Evolutionary conservation across 2,797 vertebrate species (phyloP).

Genomic region (Taenioides sp.): DNA sequence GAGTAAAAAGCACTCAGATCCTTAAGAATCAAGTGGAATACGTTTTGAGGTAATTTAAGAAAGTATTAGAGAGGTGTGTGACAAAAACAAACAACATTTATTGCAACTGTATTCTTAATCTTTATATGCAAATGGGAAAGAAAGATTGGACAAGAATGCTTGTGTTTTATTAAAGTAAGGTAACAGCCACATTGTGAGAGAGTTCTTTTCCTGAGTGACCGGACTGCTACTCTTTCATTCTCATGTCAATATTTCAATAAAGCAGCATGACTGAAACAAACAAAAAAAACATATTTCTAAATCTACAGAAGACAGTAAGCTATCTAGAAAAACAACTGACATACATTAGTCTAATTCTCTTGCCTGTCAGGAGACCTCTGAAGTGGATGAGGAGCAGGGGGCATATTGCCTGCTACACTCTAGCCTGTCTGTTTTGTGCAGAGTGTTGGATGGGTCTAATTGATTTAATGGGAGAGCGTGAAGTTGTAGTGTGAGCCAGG

Average conservation of each 20-base stretch:
- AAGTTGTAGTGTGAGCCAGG: conserved; percentile 64
- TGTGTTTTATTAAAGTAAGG: neutral
- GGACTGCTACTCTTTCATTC: neutral
- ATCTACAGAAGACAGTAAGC: conserved; percentile 47
- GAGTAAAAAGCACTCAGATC: conserved; percentile 3
- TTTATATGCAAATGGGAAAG: neutral
- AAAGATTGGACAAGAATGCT: neutral
- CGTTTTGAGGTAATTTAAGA: neutral
- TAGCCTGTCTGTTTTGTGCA: conserved; percentile 67
- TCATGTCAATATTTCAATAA: neutral
- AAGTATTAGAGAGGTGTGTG: neutral
- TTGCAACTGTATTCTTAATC: neutral
- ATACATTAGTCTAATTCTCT: conserved; percentile 65
- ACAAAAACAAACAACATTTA: neutral
- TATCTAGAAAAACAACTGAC: conserved; percentile 63
- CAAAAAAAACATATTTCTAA: conserved; percentile 48
- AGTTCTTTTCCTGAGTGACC: neutral
- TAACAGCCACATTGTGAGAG: neutral
- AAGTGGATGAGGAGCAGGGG: conserved; percentile 66
- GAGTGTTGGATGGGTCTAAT: conserved; percentile 78
- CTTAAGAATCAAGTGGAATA: neutral
- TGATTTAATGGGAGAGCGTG: conserved; percentile 75
- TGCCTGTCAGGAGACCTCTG: conserved; percentile 67
- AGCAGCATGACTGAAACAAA: conserved; percentile 21
- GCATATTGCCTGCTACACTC: conserved; percentile 62